Conservation (phyloP, 2,113 vertebrate genomes). For the human (Homo sapiens) region GRCh38 chr14:92939001-92939500, state of each 20-base stretch:
- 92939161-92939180: fast-evolving
- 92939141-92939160: fast-evolving
- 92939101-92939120: fast-evolving
- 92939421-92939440: fast-evolving
- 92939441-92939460: fast-evolving
- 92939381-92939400: fast-evolving
- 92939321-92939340: neutral
- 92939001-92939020: neutral
- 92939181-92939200: neutral
- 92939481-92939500: fast-evolving
- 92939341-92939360: no score
- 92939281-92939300: neutral
- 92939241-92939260: neutral
- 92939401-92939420: fast-evolving
- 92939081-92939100: fast-evolving
- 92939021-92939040: neutral
- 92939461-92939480: fast-evolving
- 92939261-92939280: neutral
- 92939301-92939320: fast-evolving
- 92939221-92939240: neutral
- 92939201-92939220: neutral
- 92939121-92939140: neutral
- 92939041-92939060: neutral
- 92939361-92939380: neutral
- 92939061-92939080: fast-evolving